Conservation (phyloP, 2,888 invertebrate species). For the Hyposoter didymator region DNA sequence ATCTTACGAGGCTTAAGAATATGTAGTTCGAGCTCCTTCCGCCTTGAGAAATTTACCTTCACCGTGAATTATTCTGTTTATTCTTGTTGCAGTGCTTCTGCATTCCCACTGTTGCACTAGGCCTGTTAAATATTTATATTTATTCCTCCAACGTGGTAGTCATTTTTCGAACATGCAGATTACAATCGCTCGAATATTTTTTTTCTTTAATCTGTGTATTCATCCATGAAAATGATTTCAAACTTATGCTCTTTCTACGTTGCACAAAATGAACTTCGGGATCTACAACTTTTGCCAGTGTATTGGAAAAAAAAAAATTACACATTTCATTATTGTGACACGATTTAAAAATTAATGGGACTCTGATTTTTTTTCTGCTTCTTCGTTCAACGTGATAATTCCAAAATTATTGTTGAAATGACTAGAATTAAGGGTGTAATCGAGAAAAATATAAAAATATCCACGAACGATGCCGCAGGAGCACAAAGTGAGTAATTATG, state of each 20-base stretch:
- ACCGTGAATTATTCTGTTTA: slow-evolving; percentile 44
- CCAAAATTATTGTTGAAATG: neutral
- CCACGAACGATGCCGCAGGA: neutral
- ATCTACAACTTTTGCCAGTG: too few relatives aligned
- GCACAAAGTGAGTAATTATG: slow-evolving; percentile 8
- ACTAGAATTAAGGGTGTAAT: neutral
- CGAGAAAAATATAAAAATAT: neutral
- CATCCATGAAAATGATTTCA: neutral
- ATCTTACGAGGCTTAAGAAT: neutral
- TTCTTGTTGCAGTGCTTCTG: neutral
- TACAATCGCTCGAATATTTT: neutral
- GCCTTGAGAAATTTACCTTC: slow-evolving; percentile 48
- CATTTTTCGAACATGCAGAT: neutral
- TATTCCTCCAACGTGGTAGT: neutral
- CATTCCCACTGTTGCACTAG: neutral
- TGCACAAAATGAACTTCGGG: too few relatives aligned
- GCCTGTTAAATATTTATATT: slow-evolving; percentile 7
- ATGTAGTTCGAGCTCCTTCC: slow-evolving; percentile 20
- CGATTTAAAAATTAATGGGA: too few relatives aligned
- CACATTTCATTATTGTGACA: too few relatives aligned
- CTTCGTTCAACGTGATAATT: too few relatives aligned
- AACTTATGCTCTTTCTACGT: neutral
- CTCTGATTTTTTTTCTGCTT: neutral
- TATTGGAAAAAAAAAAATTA: too few relatives aligned
- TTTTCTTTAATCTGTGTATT: neutral